phyloP scores from a whole-genome alignment of 2,888 invertebrate genomes.

The Deilephila elpenor region DNA sequence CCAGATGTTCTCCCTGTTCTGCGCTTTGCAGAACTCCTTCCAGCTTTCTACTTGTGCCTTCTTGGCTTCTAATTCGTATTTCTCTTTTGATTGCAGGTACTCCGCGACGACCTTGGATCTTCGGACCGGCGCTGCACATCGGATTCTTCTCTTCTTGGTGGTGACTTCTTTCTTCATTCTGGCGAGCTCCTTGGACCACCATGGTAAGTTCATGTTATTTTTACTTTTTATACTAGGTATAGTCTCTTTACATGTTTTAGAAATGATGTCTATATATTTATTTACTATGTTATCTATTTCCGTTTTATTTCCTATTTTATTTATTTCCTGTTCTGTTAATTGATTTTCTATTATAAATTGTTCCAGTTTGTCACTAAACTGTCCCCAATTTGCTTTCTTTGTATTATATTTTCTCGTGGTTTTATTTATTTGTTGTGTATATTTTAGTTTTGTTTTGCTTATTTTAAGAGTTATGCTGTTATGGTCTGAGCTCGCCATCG shows the following conservation, averaged over 20 bases:
- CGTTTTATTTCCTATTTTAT: constrained; percentile 21
- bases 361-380: neutral
- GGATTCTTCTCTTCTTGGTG: no score
- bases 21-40: constrained; percentile 36
- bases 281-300: constrained; percentile 17
- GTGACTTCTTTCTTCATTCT: no score
- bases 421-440: neutral
- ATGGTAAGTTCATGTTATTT: neutral
- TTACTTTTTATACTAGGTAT: constrained; percentile 31
- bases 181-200: neutral
- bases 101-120: no score
- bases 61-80: neutral
- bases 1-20: constrained; percentile 33
- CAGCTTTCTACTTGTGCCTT: constrained; percentile 28
- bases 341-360: neutral
- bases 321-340: constrained; percentile 24
- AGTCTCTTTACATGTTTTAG: neutral
- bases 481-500: no score
- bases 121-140: no score
- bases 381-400: constrained; percentile 16
- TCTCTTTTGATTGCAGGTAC: no score
- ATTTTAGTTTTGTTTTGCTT: neutral
- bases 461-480: neutral
- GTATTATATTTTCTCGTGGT: constrained; percentile 25
- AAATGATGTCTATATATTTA: constrained; percentile 12